These are phyloP conservation scores for Sussaba pulchella DNA, from an alignment of 2,888 invertebrate species.

Conservation along the genomic window DNA sequence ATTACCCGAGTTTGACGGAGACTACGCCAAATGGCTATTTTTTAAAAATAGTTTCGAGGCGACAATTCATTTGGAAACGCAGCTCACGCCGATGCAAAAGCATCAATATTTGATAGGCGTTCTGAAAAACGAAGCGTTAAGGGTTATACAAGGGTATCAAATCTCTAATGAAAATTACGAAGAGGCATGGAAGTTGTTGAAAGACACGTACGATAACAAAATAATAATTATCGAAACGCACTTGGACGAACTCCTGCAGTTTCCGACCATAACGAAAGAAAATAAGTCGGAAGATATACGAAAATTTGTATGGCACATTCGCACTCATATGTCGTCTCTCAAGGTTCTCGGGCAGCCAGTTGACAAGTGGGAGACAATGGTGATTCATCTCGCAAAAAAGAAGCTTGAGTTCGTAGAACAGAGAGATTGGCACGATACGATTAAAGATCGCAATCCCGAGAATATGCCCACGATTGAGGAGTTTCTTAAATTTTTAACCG, in stretches of 20 bases:
- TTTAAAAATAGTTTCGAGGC: no score
- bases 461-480: slow-evolving; percentile 63
- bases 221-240: slow-evolving; percentile 55
- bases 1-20: slow-evolving; percentile 49
- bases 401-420: slow-evolving; percentile 70
- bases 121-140: slow-evolving; percentile 27
- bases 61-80: not conserved
- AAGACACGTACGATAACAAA: slow-evolving; percentile 42
- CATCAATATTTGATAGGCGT: no score
- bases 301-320: no score
- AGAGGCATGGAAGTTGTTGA: slow-evolving; percentile 32
- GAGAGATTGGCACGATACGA: slow-evolving; percentile 69
- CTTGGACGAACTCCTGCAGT: slow-evolving; percentile 47
- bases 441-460: slow-evolving; percentile 53
- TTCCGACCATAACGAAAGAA: slow-evolving; percentile 54
- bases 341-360: slow-evolving; percentile 69
- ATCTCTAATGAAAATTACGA: slow-evolving; percentile 41
- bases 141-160: slow-evolving; percentile 42
- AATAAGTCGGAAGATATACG: no score
- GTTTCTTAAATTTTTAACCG: slow-evolving; percentile 61
- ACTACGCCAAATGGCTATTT: slow-evolving; percentile 30
- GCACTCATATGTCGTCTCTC: no score
- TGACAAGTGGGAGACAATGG: slow-evolving; percentile 70
- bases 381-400: slow-evolving; percentile 69
- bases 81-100: slow-evolving; percentile 15